Base-by-base conservation (phyloP, 2,888 invertebrate genomes). In the Patella caerulea region DNA sequence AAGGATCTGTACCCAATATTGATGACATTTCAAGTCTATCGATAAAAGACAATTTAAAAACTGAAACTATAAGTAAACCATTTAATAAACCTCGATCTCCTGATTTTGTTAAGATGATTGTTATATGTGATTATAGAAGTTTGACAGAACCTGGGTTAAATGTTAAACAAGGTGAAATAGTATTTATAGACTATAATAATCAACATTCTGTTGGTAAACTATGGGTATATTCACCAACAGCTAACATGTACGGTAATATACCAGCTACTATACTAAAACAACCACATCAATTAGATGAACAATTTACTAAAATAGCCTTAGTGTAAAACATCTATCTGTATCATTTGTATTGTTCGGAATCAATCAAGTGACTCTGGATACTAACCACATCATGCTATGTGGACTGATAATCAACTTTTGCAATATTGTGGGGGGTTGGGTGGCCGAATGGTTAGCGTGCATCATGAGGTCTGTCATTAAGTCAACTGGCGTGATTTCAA, bases 81-180 rank as follows among this genome's bases (percentile, higher is more conserved):
- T 45, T 45, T 45, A 45, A 45, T 24, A 65, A 54, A 11, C 75
- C 19, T 15, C 24, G 14, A 24, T 15, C 75, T n/a, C 72, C 34
- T 14, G 77, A 79, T 3, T 78, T 83, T 15, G 81, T 79, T 14
- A 85, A 87, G 71, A 83, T 85, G 45, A 97, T 98, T 85, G 97
- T 97, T 95, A 94, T 98, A 29, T 97, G 97, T 91, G 97, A 98
- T 93, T 98, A 97, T 92, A 97, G 97, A 95, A 96, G 97, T 71
- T 97, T 97, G 93, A 97, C 97, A 71, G 96, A 97, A 0, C 97
- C 97, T 90, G 97, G 97, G 92, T 93, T 98, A 78, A 96, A 96
- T 7, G 97, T 98, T 80, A 94, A 96, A 84, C 94, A 97, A 77
- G 97, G 98, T 12, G 97, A 98, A 90, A 97, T 97, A 96, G 96